Base-by-base conservation (phyloP, 2,113 vertebrate species). In the Crotophaga sulcirostris region DNA sequence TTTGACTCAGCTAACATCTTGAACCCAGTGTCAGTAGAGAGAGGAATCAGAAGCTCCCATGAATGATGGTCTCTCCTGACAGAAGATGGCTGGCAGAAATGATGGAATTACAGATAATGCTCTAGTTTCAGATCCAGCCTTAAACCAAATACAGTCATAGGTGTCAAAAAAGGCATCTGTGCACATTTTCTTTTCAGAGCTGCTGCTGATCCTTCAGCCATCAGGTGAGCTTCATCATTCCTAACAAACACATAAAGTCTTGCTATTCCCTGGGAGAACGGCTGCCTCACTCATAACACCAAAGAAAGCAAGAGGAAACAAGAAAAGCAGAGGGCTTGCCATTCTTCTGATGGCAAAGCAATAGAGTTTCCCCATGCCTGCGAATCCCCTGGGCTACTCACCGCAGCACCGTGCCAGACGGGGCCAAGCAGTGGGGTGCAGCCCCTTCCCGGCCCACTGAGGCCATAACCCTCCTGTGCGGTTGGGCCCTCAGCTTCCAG, bases 351-450 rank as follows among this genome's bases (percentile, higher is more conserved):
- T 44, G 66, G 19, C 12, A 67, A 62, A 77, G 33, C 29, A 26
- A 16, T 5, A 26, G 15, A 16, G 5, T 49, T 59, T 51, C 28
- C 44, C 21, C 8, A 13, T 4, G 3, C 12, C 11, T 31, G 58
- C 1, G 0, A 44, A 67, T 58, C 14, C 28, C 31, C 17, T 16
- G 3, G 16, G 25, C 31, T 87, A 34, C 29, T 24, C 0, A 4
- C 42, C 18, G 45, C 84, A 56, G 58, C 16, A 17, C 38, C 2
- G 1, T 55, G 52, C 36, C 52, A 76, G 25, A 11, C 0, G 0
- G 23, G 21, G 63, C 16, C 2, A 0, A 62, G 44, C 31, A 26
- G 29, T 4, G 17, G 10, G 1, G 1, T 29, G 24, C 28, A 36
- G 28, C 29, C 59, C 26, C 34, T 49, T 55, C n/a, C 56, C 8